These are phyloP conservation scores for Rhagonycha fulva DNA, from an alignment of 2,888 invertebrate genomes.

Conservation along the genomic window DNA sequence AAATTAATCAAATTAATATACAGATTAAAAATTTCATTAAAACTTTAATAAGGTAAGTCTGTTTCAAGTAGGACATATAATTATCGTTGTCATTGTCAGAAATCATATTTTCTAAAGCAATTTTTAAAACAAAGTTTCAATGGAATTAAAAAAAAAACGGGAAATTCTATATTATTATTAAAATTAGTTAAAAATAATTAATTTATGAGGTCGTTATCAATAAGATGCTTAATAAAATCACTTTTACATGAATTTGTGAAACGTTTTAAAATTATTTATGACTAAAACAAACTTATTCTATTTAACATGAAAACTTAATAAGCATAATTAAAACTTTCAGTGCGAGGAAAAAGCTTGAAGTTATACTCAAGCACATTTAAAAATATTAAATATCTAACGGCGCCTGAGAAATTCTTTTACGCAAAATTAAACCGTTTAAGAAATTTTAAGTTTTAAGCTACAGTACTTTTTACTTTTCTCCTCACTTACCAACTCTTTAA, in stretches of 20 bases:
- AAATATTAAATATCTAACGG: constrained; percentile 42
- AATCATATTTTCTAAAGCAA: neutral
- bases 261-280: constrained; percentile 41
- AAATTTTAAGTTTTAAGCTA: constrained; percentile 12
- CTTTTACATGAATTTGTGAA: neutral
- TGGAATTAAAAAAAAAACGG: neutral
- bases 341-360: constrained; percentile 37
- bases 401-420: constrained; percentile 39
- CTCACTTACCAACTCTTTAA: neutral
- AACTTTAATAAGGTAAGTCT: neutral
- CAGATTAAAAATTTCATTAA: neutral
- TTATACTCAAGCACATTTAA: constrained; percentile 38
- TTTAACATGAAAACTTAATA: constrained; percentile 48
- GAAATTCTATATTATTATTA: neutral
- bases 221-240: neutral
- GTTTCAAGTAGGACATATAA: neutral
- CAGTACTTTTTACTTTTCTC: neutral
- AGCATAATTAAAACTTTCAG: constrained; percentile 48
- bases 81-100: neutral
- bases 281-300: constrained; percentile 46
- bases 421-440: constrained; percentile 38
- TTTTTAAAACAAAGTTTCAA: neutral
- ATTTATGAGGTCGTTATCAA: neutral
- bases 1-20: neutral
- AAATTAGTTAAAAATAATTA: neutral